phyloP scores from a whole-genome alignment of 2,888 invertebrate species.

The Apotomis betuletana region DNA sequence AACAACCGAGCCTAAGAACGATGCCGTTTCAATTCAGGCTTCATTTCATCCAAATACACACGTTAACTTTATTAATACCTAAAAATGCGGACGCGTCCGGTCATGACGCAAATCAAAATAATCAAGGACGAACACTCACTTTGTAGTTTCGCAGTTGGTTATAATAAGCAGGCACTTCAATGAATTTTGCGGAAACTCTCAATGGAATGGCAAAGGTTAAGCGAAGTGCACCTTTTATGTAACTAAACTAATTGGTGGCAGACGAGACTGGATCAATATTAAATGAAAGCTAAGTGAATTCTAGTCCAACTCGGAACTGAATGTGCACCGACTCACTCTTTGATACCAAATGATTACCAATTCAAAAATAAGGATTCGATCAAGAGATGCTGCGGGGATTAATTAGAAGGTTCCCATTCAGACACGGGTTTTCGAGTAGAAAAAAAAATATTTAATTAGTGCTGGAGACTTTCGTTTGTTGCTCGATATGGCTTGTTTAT shows the following conservation, averaged over 20 bases:
- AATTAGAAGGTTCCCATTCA: conserved; percentile 72
- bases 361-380: conserved; percentile 70
- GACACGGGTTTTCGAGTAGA: conserved; percentile 44
- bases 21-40: conserved; percentile 1
- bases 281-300: conserved; percentile 59
- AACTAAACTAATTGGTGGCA: conserved; percentile 65
- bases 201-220: conserved; percentile 46
- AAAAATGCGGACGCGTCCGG: background rate
- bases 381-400: conserved; percentile 58
- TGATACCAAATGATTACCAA: conserved; percentile 78
- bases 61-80: conserved; percentile 17
- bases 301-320: conserved; percentile 47
- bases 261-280: conserved; percentile 57
- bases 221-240: conserved; percentile 46
- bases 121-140: conserved; percentile 27
- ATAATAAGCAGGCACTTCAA: conserved; percentile 53
- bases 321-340: conserved; percentile 66
- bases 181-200: conserved; percentile 49
- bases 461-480: conserved; percentile 46
- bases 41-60: conserved; percentile 19
- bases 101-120: conserved; percentile 21
- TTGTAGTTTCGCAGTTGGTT: conserved; percentile 44
- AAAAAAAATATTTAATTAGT: conserved; percentile 58
- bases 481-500: conserved; percentile 47
- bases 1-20: conserved; percentile 28